These are phyloP conservation scores for Thelaira solivaga DNA, from an alignment of 2,888 invertebrate genomes.

Conservation along the genomic window DNA sequence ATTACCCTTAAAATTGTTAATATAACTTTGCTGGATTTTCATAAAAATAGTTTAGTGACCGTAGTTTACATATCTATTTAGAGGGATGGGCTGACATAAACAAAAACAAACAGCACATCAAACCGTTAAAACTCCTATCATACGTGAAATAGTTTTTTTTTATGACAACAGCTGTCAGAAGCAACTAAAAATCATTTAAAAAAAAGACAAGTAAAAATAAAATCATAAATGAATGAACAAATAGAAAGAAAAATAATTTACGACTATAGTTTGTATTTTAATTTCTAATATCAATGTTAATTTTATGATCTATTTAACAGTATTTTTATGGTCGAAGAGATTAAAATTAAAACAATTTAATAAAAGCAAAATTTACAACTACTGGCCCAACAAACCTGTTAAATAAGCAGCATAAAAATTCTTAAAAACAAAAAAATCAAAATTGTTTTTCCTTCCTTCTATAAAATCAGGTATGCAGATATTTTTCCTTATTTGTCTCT, in stretches of 20 bases:
- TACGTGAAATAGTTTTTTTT: no score
- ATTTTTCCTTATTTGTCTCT: background rate
- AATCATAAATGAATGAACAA: no score
- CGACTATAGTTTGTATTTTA: conserved; percentile 44
- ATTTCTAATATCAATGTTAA: conserved; percentile 51
- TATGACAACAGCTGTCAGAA: no score
- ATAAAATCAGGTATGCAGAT: background rate
- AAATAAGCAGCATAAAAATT: conserved; percentile 7
- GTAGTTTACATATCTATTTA: no score
- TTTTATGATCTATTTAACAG: conserved; percentile 59
- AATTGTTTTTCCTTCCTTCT: no score
- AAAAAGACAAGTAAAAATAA: background rate
- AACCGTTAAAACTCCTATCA: background rate
- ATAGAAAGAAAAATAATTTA: conserved; percentile 35
- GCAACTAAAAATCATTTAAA: background rate
- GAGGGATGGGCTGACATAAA: background rate
- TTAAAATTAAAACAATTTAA: conserved; percentile 55
- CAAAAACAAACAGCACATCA: background rate
- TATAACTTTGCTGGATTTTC: no score
- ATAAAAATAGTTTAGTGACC: no score
- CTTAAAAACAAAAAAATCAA: no score
- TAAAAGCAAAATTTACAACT: conserved; percentile 10
- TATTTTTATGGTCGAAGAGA: conserved; percentile 51
- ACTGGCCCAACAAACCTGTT: conserved; percentile 12
- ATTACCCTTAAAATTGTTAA: no score